phyloP scores from a whole-genome alignment of 2,888 invertebrate genomes.

The Hypercompe scribonia region DNA sequence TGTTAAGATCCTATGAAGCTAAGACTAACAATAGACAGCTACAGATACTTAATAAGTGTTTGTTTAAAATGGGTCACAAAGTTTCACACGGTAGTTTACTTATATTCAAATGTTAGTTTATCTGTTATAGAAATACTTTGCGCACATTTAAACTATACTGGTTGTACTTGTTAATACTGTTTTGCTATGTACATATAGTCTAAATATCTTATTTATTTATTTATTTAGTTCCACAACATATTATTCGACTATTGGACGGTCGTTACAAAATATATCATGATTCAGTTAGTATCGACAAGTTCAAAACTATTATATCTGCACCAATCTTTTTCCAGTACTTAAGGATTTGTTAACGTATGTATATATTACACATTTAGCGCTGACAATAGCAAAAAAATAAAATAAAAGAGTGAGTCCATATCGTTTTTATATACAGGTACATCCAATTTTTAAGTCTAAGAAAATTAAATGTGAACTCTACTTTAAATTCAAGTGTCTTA shows the following conservation, averaged over 20 bases:
- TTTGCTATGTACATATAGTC: constrained; percentile 12
- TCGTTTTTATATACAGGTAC: not conserved
- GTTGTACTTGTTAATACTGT: constrained; percentile 36
- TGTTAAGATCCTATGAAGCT: not conserved
- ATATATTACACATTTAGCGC: no score
- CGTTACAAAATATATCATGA: not conserved
- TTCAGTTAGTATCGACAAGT: not conserved
- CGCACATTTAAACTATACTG: constrained; percentile 31
- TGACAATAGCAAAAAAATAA: not conserved
- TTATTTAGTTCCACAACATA: no score
- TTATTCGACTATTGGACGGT: not conserved
- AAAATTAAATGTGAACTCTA: not conserved
- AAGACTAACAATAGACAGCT: not conserved
- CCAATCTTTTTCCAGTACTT: not conserved
- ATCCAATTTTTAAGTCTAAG: not conserved
- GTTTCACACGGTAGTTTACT: no score
- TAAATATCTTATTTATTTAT: constrained; percentile 14
- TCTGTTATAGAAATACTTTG: constrained; percentile 42
- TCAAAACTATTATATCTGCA: not conserved
- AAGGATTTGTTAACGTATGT: no score
- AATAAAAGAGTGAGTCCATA: not conserved
- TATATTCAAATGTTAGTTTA: constrained; percentile 30
- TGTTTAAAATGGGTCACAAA: not conserved
- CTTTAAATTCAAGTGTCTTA: no score
- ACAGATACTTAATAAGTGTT: not conserved